These are phyloP conservation scores for Euclidia mi DNA, from an alignment of 2,888 invertebrate species.

Conservation along the genomic window DNA sequence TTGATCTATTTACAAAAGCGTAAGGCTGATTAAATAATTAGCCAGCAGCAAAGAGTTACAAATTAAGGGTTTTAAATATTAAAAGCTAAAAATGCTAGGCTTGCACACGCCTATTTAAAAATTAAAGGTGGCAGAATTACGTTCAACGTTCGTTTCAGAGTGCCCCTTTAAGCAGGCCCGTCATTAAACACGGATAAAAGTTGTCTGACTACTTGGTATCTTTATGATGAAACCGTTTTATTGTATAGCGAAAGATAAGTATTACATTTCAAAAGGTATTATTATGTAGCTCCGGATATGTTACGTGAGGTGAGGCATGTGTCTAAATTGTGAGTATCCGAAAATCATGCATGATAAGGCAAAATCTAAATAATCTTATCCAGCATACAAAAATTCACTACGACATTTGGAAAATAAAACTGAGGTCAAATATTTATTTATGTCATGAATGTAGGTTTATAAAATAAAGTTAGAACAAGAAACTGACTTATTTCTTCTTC, in stretches of 20 bases:
- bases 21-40: not conserved
- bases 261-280: constrained; percentile 26
- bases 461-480: too few species aligned
- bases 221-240: constrained; percentile 23
- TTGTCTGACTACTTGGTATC: constrained; percentile 33
- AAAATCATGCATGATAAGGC: constrained; percentile 18
- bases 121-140: constrained; percentile 44
- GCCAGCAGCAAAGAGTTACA: not conserved
- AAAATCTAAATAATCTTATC: too few species aligned
- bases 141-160: constrained; percentile 15
- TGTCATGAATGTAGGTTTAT: too few species aligned
- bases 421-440: too few species aligned
- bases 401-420: too few species aligned
- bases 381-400: too few species aligned
- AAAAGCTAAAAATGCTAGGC: constrained; percentile 2
- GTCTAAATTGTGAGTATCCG: constrained; percentile 11
- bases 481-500: too few species aligned
- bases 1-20: too few species aligned
- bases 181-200: constrained; percentile 46
- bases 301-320: constrained; percentile 21
- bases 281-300: constrained; percentile 21
- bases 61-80: not conserved
- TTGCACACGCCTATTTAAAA: constrained; percentile 26
- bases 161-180: constrained; percentile 25
- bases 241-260: constrained; percentile 37